Percentiles rank a stretch among this genome's conserved stretches.
Evolutionary conservation across 2,888 invertebrate genomes (phyloP).

Genomic region (Ophion ventricosus): DNA sequence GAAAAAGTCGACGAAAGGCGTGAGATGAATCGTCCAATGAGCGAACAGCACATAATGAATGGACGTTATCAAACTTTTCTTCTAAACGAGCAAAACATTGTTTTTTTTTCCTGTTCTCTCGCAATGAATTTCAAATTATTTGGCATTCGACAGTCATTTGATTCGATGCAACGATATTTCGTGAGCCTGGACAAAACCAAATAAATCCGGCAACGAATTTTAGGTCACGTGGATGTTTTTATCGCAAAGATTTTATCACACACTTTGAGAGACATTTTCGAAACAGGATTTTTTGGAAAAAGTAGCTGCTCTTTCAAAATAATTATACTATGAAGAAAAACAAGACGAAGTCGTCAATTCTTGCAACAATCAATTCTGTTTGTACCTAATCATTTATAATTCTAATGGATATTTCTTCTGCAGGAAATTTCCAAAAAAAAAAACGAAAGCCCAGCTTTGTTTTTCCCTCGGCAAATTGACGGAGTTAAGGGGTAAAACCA

Average conservation of each 20-base stretch:
- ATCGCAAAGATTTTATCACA: background rate
- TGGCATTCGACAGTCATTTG: background rate
- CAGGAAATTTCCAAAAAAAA: background rate
- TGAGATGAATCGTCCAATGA: conserved; percentile 1
- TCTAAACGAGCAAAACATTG: background rate
- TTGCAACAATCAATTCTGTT: background rate
- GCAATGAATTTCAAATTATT: background rate
- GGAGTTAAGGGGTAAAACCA: no score
- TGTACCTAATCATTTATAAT: background rate
- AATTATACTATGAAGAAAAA: background rate
- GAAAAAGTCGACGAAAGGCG: background rate
- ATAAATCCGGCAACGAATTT: background rate
- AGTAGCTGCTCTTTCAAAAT: background rate
- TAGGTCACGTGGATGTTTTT: background rate
- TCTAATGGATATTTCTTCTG: background rate
- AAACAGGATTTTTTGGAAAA: background rate
- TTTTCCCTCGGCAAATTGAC: background rate
- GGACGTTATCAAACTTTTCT: conserved; percentile 1
- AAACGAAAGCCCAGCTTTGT: background rate
- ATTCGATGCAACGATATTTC: no score
- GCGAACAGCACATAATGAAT: conserved; percentile 3
- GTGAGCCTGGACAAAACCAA: background rate
- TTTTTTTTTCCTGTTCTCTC: background rate
- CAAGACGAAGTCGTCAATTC: background rate
- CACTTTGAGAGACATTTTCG: background rate